Conservation (phyloP, 2,797 vertebrate species). For the Melopsittacus undulatus region DNA sequence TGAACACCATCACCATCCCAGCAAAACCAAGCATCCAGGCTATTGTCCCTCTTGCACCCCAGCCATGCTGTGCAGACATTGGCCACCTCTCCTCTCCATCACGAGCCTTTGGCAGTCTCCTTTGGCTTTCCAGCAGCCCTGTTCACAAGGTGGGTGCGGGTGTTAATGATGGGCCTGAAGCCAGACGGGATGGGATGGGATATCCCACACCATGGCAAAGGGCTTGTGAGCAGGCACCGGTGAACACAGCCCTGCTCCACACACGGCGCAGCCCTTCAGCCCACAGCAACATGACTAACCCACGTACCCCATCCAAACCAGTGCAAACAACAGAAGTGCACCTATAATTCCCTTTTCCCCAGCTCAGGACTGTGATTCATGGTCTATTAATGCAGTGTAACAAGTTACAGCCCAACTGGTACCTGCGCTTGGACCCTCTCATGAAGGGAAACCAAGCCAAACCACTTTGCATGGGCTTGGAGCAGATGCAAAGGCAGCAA, state of each 20-base stretch:
- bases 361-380: not conserved
- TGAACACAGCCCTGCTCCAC: not conserved
- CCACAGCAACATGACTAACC: not conserved
- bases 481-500: constrained; percentile 30
- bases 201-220: not conserved
- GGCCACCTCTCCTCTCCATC: not conserved
- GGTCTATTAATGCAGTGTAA: not conserved
- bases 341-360: not conserved
- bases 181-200: not conserved
- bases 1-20: accelerated
- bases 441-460: not conserved
- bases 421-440: not conserved
- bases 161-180: not conserved
- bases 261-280: not conserved
- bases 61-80: accelerated
- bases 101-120: not conserved
- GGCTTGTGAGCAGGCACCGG: not conserved
- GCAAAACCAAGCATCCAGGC: not conserved
- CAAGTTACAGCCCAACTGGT: not conserved
- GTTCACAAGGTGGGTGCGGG: accelerated
- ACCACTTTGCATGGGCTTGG: not conserved
- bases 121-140: not conserved
- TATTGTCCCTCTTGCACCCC: accelerated
- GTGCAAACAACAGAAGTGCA: not conserved
- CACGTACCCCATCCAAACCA: not conserved